Conservation (phyloP, 1,140 invertebrate genomes). For the Neocloeon triangulifer region DNA sequence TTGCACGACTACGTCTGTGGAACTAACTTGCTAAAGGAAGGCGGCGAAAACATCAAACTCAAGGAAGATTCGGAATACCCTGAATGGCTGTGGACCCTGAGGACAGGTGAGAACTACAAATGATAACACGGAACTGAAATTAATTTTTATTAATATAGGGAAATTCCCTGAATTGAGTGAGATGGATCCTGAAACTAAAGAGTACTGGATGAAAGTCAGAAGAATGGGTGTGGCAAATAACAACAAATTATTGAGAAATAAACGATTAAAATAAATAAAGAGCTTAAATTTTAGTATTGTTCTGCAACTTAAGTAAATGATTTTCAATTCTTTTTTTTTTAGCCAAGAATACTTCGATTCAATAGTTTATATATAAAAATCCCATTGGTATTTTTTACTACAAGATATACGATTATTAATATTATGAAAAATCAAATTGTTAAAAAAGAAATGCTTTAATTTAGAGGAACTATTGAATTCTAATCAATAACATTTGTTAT, state of each 20-base stretch:
- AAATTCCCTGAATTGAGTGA: constrained; percentile 37
- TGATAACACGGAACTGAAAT: background rate
- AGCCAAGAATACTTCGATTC: too few relatives aligned
- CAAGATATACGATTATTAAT: too few relatives aligned
- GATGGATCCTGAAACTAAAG: constrained; percentile 51
- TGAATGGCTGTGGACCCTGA: constrained; percentile 72
- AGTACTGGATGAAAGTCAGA: constrained; percentile 54
- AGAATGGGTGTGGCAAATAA: constrained; percentile 32
- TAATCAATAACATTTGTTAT: too few relatives aligned
- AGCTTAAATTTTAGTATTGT: too few relatives aligned
- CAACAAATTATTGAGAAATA: constrained; percentile 29
- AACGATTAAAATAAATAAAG: too few relatives aligned
- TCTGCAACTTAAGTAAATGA: too few relatives aligned
- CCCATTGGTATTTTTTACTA: too few relatives aligned
- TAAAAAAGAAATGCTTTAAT: too few relatives aligned
- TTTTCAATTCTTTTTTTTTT: too few relatives aligned
- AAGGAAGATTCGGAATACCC: constrained; percentile 77
- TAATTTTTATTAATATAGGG: constrained; percentile 13
- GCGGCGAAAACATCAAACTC: constrained; percentile 60
- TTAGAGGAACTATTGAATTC: too few relatives aligned
- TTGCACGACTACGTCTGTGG: constrained; percentile 68
- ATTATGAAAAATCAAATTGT: too few relatives aligned
- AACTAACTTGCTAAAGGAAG: constrained; percentile 49
- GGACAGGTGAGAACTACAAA: constrained; percentile 19
- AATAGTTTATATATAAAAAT: too few relatives aligned